Evolutionary conservation across 1,140 invertebrate genomes (phyloP).

Genomic region (Chlorops oryzae): DNA sequence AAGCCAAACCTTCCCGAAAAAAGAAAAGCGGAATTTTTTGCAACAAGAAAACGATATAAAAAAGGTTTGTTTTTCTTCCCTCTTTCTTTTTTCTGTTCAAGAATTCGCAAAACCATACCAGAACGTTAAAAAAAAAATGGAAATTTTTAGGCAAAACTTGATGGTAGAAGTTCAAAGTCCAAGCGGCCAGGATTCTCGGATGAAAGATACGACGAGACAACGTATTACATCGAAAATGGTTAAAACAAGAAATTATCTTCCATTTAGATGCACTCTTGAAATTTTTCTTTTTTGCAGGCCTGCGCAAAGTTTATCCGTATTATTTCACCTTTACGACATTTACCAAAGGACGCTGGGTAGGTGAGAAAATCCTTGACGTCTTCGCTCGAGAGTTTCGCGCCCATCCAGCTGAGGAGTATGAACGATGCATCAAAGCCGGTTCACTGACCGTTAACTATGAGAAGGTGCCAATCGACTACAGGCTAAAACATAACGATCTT

Average conservation of each 20-base stretch:
- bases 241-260: too few relatives aligned
- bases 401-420: conserved; percentile 86
- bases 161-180: conserved; percentile 87
- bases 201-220: conserved; percentile 88
- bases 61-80: conserved; percentile 54
- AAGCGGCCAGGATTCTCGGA: conserved; percentile 88
- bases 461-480: conserved; percentile 84
- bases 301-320: conserved; percentile 97
- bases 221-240: conserved; percentile 97
- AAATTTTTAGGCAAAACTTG: conserved; percentile 85
- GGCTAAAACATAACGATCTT: conserved; percentile 88
- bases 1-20: conserved; percentile 60
- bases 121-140: too few relatives aligned
- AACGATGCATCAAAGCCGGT: conserved; percentile 82
- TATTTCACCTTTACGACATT: conserved; percentile 96
- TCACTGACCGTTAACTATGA: conserved; percentile 93
- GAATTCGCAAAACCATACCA: background rate
- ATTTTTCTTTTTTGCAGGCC: conserved; percentile 57
- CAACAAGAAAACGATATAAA: conserved; percentile 63
- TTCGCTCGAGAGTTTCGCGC: conserved; percentile 90
- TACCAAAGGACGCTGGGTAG: conserved; percentile 96
- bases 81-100: too few relatives aligned
- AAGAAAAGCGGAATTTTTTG: conserved; percentile 57
- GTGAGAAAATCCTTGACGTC: conserved; percentile 88
- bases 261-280: too few relatives aligned